Base-by-base conservation (phyloP, 1,140 invertebrate species). In the Sinella curviseta region DNA sequence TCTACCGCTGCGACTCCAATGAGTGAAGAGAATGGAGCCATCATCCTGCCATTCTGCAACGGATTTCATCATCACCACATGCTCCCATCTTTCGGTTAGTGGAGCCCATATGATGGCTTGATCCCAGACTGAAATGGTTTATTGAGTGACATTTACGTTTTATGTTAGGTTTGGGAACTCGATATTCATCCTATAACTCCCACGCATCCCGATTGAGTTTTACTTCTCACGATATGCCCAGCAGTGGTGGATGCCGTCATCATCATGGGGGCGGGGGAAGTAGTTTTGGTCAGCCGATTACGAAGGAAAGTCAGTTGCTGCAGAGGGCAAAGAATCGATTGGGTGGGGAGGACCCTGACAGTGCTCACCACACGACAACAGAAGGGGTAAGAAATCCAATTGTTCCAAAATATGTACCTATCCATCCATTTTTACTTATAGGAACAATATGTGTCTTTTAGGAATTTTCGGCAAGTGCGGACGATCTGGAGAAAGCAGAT, bases 1-100 rank as follows among this genome's bases (percentile, higher is more conserved):
- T 98, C 96, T 67, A 96, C 96, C 85, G 97, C 97, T 74, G 97
- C 98, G 1, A 99, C 97, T 60, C 97, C 97, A 20, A 97, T 97
- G 94, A 97, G 95, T 74, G 97, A 98, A 89, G 96, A 98, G 87
- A 97, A 97, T 87, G 95, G 95, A 83, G 94, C 94, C 83, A 96
- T 97, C 87, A 94, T 97, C 83, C 93, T 97, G 81, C 94, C 95
- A 8, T 92, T 94, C 83, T 54, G 39, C 31, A 48, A 75, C 26
- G 34, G 35, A 30, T n/a, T n/a, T n/a, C n/a, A n/a, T n/a, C 39
- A 39, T 48, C 74, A 75, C 39, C 17, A 26, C 39, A 26, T 35
- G 1, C 17, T 28, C 12, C 74, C 74, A 2, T 16, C 33, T 48
- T 75, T 75, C 39, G 74, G 74, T 75, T 39, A 31, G n/a, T n/a